phyloP scores from a whole-genome alignment of 1,140 invertebrate species.

The Papilio helenus region DNA sequence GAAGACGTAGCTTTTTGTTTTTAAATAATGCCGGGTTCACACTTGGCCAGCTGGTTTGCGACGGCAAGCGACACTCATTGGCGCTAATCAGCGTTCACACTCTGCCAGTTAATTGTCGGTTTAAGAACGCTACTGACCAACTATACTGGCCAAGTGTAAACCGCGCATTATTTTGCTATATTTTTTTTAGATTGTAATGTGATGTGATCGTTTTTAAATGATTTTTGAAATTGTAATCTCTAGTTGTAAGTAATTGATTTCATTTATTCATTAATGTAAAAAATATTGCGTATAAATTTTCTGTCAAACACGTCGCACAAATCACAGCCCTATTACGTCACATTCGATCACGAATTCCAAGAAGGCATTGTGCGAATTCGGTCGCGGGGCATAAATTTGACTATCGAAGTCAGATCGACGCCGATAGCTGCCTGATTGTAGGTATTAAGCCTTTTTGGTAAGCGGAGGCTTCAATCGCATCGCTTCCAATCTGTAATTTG shows the following conservation, averaged over 20 bases:
- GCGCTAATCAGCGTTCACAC: no score
- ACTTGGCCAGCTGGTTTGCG: no score
- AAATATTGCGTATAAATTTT: no score
- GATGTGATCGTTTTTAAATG: no score
- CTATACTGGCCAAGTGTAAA: no score
- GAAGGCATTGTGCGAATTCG: slow-evolving; percentile 56
- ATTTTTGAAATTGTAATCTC: no score
- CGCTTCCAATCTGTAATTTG: slow-evolving; percentile 54
- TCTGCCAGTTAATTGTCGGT: no score
- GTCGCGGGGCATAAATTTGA: slow-evolving; percentile 53
- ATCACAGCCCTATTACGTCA: slow-evolving; percentile 6
- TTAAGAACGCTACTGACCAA: no score
- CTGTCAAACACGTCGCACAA: neutral
- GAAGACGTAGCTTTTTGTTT: neutral
- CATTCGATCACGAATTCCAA: slow-evolving; percentile 43
- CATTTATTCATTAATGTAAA: neutral
- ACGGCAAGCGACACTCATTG: no score
- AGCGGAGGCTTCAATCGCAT: slow-evolving; percentile 40
- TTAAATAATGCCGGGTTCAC: neutral
- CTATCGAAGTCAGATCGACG: slow-evolving; percentile 43
- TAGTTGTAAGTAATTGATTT: no score
- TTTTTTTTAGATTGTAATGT: no score
- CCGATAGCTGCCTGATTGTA: slow-evolving; percentile 42
- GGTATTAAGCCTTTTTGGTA: slow-evolving; percentile 45
- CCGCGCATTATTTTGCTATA: no score